Conservation (phyloP, 2,888 invertebrate genomes). For the Tetanocera ferruginea region DNA sequence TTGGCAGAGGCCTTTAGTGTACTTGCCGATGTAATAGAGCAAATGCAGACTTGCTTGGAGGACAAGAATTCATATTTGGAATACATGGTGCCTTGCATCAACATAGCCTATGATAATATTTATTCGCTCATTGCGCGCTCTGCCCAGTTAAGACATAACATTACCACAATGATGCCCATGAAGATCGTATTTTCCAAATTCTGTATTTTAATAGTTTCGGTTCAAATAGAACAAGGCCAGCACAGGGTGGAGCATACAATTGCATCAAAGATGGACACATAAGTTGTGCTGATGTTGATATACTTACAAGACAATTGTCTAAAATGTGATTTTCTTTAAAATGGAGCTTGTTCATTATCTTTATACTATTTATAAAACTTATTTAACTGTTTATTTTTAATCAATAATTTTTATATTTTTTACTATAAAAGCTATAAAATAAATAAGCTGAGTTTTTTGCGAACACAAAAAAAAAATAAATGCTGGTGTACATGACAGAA, state of each 20-base stretch:
- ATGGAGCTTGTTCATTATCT: no score
- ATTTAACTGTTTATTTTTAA: no score
- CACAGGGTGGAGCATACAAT: constrained; percentile 45
- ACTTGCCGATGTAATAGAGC: constrained; percentile 55
- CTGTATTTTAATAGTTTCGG: constrained; percentile 58
- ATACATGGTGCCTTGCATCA: constrained; percentile 53
- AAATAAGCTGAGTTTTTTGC: no score
- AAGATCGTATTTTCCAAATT: constrained; percentile 59
- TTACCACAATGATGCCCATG: constrained; percentile 53
- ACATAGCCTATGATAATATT: constrained; percentile 53
- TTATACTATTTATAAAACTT: no score
- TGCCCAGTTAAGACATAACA: constrained; percentile 49
- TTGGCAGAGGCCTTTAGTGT: constrained; percentile 54
- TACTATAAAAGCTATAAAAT: no score
- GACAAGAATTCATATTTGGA: constrained; percentile 54
- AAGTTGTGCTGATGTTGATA: no score
- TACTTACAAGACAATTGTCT: no score
- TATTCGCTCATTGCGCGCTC: constrained; percentile 51
- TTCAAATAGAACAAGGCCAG: constrained; percentile 53
- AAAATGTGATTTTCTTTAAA: no score
- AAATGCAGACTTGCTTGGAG: constrained; percentile 57
- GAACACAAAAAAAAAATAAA: no score
- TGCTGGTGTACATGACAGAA: no score
- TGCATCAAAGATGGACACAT: neutral
- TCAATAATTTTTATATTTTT: no score